phyloP scores from a whole-genome alignment of 2,888 invertebrate genomes.

The Nysson spinosus region DNA sequence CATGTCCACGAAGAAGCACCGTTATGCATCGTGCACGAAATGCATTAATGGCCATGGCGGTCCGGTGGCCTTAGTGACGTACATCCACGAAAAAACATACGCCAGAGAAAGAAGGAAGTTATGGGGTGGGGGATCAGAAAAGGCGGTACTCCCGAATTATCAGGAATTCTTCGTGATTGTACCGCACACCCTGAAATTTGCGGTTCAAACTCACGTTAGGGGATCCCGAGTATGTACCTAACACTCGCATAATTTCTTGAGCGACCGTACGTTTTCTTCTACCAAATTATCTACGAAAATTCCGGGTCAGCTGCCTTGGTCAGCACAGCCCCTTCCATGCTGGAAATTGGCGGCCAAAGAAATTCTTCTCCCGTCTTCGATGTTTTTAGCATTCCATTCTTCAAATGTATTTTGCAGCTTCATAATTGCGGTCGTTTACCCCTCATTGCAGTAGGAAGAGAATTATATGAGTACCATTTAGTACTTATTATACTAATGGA shows the following conservation, averaged over 20 bases:
- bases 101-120: neutral
- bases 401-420: too few relatives aligned
- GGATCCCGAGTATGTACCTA: conserved; percentile 26
- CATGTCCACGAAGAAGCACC: conserved; percentile 52
- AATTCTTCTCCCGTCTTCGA: neutral
- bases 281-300: conserved; percentile 22
- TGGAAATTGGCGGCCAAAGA: conserved; percentile 45
- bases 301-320: conserved; percentile 2
- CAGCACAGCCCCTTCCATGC: conserved; percentile 8
- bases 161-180: conserved; percentile 10
- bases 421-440: too few relatives aligned
- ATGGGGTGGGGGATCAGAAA: neutral
- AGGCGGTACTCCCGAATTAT: conserved; percentile 36
- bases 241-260: conserved; percentile 44
- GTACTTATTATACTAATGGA: too few relatives aligned
- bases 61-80: conserved; percentile 8
- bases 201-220: conserved; percentile 18
- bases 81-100: conserved; percentile 7
- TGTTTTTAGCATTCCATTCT: too few relatives aligned
- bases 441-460: too few relatives aligned
- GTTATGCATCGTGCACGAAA: conserved; percentile 56
- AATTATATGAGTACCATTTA: too few relatives aligned
- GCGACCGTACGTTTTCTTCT: conserved; percentile 12
- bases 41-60: conserved; percentile 49
- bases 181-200: conserved; percentile 29